Base-by-base conservation (phyloP, 37 sponge, comb jelly and placozoan genomes). In the Ianthella basta region DNA sequence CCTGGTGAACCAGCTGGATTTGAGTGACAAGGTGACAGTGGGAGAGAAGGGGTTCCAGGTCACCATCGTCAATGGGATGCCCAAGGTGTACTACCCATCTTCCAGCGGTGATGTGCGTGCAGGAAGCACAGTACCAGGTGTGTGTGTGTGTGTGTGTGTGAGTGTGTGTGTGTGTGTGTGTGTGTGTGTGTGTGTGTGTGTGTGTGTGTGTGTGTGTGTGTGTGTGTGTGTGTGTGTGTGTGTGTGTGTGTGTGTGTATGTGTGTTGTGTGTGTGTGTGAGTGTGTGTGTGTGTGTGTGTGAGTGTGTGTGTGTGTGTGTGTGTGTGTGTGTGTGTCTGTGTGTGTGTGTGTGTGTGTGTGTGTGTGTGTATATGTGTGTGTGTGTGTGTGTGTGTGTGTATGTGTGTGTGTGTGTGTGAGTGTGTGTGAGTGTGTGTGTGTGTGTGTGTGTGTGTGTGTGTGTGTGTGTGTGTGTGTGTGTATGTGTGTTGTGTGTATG, bases 41-140 rank as follows among this genome's bases (percentile, higher is more conserved):
- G 82, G 72, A 68, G 80, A 72, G 23, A 82, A 85, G 20, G 21
- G 66, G 61, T 89, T 94, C 44, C 55, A 70, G 3, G 87, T 94
- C 40, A 88, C 75, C 66, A 91, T 94, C 18, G 21, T 55, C 29
- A 85, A 85, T 91, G 94, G 91, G 12, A 30, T 86, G 79, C 94
- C 94, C 4, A 85, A 90, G 56, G 40, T 94, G n/a, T 93, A 93
- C 78, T 68, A 81, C 59, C 93, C 92, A 44, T 3, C 50, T 44
- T 10, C 50, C 3, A 44, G 50, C 50, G 50, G 6, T 44, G 50
- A 8, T 44, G 50, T 44, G 50, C 50, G 3, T 44, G 8, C 50
- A 44, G 50, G 6, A 44, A 44, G 50, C 6, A 44, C 50, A 44
- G 3, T 8, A 44, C 6, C 50, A 44, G 50, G 70, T 69, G 70